These are phyloP conservation scores for Anhinga rufa DNA, from an alignment of 2,113 vertebrate species.

Conservation along the genomic window DNA sequence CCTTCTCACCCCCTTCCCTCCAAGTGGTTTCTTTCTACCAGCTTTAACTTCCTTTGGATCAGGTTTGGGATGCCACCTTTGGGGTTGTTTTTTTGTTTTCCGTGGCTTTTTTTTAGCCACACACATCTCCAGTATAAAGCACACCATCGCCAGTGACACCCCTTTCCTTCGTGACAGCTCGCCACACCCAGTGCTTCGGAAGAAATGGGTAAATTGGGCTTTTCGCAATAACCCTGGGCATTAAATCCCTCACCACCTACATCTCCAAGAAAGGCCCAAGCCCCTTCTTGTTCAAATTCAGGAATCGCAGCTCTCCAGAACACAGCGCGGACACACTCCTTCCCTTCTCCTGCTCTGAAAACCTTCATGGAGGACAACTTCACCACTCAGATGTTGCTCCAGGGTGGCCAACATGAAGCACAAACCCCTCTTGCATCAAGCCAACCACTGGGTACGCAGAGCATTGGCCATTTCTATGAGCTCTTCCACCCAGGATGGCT, in stretches of 20 bases:
- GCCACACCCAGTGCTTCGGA: not conserved
- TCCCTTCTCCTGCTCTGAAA: not conserved
- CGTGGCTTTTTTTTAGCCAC: fast-evolving
- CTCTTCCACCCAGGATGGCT: not conserved
- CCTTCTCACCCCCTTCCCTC: not conserved
- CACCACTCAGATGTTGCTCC: not conserved
- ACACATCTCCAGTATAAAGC: not conserved
- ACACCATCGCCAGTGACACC: not conserved
- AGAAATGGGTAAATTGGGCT: not conserved
- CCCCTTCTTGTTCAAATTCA: not conserved
- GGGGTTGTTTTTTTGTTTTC: not conserved
- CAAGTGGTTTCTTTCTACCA: not conserved
- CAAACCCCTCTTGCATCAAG: not conserved
- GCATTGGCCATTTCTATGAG: not conserved
- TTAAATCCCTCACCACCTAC: not conserved
- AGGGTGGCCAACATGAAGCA: not conserved
- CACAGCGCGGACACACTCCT: not conserved
- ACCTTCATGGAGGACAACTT: not conserved
- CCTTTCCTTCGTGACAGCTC: not conserved
- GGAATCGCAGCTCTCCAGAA: not conserved
- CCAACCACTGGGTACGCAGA: not conserved
- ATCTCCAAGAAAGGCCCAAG: not conserved
- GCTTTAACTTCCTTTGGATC: not conserved
- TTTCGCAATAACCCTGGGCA: not conserved
- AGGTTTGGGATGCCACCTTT: not conserved